Evolutionary conservation across 2,888 invertebrate genomes (phyloP), one percentile per base, ranked within the genome.

Genomic region (Buathra laborator): DNA sequence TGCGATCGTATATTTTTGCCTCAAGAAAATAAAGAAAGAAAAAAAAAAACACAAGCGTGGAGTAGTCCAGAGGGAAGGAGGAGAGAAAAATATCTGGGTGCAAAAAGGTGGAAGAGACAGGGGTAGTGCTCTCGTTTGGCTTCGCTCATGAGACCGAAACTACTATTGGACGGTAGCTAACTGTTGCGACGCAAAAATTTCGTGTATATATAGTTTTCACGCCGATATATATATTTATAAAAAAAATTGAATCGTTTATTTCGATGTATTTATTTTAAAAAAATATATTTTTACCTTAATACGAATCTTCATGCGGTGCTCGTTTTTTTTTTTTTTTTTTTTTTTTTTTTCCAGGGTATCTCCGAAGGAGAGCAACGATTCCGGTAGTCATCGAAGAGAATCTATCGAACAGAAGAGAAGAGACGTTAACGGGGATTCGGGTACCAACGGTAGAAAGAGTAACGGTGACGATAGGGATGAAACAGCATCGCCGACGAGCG

Each of bases 401-500:
- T 82, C 88, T 87, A 84, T 86, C 53, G 88, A 90, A 83, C 86
- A 89, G 84, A 90, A 90, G 85, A 89, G 88, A 83, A 86, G 56
- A n/a, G 93, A 94, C 0, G 93, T 94, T 4, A 93, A 94, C 80
- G 92, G 94, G 88, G 94, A 94, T 53, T 94, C 94, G 0, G 94
- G 95, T 16, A 94, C 95, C 0, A 94, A 94, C 71, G 94, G 94
- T 0, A 95, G 94, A 0, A 87, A 95, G 83, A 94, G 94, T 88
- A 95, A 94, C 0, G 94, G 91, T 12, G 44, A 46, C 7, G 48
- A 29, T 10, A 43, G 79, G 74, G 86, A 86, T n/a, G 84, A 71
- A n/a, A 70, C 93, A 7, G 93, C 94, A 72, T 95, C 95, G 7
- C 95, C 95, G 3, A 95, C 95, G 9, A 85, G 82, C 75, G 96